Percentiles rank a stretch among this genome's conserved stretches.
Evolutionary conservation across 2,113 vertebrate genomes (phyloP).

Genomic region (Saguinus imperator): DNA sequence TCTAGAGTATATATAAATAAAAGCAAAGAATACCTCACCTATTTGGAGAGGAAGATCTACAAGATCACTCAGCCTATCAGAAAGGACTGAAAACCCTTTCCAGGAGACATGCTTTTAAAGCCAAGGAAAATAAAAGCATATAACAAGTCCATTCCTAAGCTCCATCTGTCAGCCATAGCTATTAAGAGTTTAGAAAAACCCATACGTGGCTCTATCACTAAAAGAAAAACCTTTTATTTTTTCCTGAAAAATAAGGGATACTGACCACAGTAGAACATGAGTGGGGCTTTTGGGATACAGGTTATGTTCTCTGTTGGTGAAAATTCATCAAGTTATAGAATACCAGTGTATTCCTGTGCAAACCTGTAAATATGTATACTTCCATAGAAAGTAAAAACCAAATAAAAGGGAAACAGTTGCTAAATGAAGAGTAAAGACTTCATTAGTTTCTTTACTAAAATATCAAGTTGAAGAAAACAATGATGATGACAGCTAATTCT

Average conservation of each 20-base stretch:
- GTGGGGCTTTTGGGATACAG: background rate
- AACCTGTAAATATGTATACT: background rate
- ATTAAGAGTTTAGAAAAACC: conserved; percentile 41
- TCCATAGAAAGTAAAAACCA: background rate
- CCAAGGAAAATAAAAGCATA: conserved; percentile 24
- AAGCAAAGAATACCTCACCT: conserved; percentile 45
- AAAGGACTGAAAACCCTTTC: conserved; percentile 25
- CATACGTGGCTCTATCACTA: background rate
- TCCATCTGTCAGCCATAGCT: background rate
- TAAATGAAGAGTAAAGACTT: conserved; percentile 3
- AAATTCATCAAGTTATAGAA: conserved; percentile 29
- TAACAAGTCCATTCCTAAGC: background rate
- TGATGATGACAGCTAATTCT: background rate
- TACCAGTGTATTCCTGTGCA: background rate
- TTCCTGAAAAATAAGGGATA: background rate
- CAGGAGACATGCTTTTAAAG: conserved; percentile 44
- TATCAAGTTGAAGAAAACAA: background rate
- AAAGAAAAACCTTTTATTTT: background rate
- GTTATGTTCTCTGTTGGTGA: background rate
- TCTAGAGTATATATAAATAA: conserved; percentile 49
- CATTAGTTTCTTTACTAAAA: conserved; percentile 23
- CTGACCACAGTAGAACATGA: background rate
- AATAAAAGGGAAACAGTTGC: background rate
- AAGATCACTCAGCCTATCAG: conserved; percentile 29
- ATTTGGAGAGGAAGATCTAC: conserved; percentile 9